Base-by-base conservation (phyloP, 2,113 vertebrate species). In the Pluvianellus socialis region DNA sequence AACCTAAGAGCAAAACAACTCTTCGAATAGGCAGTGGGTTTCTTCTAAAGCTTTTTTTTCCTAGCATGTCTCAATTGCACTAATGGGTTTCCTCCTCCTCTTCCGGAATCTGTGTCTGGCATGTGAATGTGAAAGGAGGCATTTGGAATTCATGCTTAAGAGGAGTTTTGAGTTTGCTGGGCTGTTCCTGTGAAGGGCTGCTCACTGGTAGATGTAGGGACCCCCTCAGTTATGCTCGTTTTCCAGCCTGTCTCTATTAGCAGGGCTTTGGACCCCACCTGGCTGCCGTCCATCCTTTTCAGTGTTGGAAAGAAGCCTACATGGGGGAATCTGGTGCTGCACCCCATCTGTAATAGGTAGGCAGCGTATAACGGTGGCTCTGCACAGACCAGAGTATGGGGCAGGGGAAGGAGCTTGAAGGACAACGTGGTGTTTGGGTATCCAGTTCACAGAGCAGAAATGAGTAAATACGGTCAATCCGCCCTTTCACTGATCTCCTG, bases 381-480 rank as follows among this genome's bases (percentile, higher is more conserved):
- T 10, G 59, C 6, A 2, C 26, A 44, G 44, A 35, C 27, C 61
- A 44, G 12, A 0, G 2, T 2, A 6, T 2, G n/a, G 30, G 18
- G 52, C 17, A 16, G 32, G 44, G 21, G 30, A 30, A 26, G 26
- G 59, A 50, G 14, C 17, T 19, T 18, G 45, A 22, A 45, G 61
- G 52, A 28, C 20, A n/a, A 53, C 23, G 12, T 2, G 50, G 5
- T n/a, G 49, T 42, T 49, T 35, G 42, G 17, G 50, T 24, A 5
- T 18, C 50, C 50, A 18, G 50, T 17, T 19, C 9, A 1, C 7
- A 13, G 50, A 4, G 14, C 35, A 65, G 35, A 66, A 67, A 52
- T 15, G 5, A 50, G 26, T 44, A 32, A 32, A 30, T 32, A 12
- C 38, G 4, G 9, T 18, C 22, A 35, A 6, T 30, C 21, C 4